Evolutionary conservation across 1,140 invertebrate species (phyloP).

Genomic region (Drosophila novamexicana): DNA sequence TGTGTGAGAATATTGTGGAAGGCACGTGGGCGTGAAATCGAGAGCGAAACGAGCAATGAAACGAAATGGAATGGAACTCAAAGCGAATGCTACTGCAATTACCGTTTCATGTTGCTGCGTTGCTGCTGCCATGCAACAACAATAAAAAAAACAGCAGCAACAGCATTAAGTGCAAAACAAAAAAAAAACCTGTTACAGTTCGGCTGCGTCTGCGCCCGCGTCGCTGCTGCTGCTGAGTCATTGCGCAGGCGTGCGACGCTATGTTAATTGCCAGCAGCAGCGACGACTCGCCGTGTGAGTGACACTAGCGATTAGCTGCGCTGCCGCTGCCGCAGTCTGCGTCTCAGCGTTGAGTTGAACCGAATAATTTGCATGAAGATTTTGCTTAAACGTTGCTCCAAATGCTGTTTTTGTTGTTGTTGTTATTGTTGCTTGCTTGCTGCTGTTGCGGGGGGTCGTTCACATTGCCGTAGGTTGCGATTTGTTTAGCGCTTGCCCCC

Average conservation of each 20-base stretch:
- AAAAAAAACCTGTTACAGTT: conserved; percentile 52
- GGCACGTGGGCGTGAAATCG: conserved; percentile 44
- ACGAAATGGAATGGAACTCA: conserved; percentile 48
- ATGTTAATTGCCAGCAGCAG: conserved; percentile 58
- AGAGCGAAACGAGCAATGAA: conserved; percentile 42
- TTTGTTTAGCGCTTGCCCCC: conserved; percentile 31
- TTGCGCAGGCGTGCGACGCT: conserved; percentile 65
- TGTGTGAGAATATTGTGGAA: conserved; percentile 27
- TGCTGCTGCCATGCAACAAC: background rate
- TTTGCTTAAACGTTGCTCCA: conserved; percentile 56
- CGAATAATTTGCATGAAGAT: conserved; percentile 76
- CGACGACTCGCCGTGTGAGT: conserved; percentile 60
- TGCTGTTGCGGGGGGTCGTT: conserved; percentile 51
- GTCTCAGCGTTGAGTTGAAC: conserved; percentile 42
- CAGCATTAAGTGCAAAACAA: background rate
- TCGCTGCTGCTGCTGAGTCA: conserved; percentile 43
- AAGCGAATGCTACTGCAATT: conserved; percentile 39
- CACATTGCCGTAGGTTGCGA: conserved; percentile 72
- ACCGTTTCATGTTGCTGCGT: conserved; percentile 10
- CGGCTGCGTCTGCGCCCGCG: conserved; percentile 30
- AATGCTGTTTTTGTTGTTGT: conserved; percentile 10
- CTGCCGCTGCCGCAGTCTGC: conserved; percentile 19
- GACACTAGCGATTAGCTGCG: conserved; percentile 75
- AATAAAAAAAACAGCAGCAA: conserved; percentile 2
- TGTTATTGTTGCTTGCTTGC: conserved; percentile 22